Percentiles rank a stretch among this genome's conserved stretches.
phyloP scores from a whole-genome alignment of 2,797 vertebrate species.

The Lycodopsis pacificus region DNA sequence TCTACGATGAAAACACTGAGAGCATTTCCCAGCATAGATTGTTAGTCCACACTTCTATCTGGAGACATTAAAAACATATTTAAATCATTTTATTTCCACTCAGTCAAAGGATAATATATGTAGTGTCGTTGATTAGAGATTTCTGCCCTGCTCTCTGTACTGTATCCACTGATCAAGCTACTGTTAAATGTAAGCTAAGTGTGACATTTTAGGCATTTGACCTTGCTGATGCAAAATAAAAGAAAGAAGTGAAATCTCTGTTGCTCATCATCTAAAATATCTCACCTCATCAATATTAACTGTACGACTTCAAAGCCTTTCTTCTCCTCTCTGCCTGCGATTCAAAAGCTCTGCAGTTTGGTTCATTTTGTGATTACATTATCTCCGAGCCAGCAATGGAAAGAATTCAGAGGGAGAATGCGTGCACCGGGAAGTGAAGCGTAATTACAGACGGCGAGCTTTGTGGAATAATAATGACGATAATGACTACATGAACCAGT shows the following conservation, averaged over 20 bases:
- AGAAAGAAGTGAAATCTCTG: slow-evolving; percentile 66
- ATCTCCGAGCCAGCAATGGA: slow-evolving; percentile 44
- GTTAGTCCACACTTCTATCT: slow-evolving; percentile 26
- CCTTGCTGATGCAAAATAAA: slow-evolving; percentile 78
- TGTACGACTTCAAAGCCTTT: slow-evolving; percentile 68
- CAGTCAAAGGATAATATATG: slow-evolving; percentile 25
- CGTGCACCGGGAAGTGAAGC: slow-evolving; percentile 46
- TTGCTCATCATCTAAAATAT: slow-evolving; percentile 63
- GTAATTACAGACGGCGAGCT: slow-evolving; percentile 64
- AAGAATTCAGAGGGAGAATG: slow-evolving; percentile 55
- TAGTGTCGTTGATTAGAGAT: slow-evolving; percentile 36
- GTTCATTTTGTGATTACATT: slow-evolving; percentile 66
- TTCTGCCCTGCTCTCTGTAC: slow-evolving; percentile 41
- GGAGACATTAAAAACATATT: slow-evolving; percentile 11
- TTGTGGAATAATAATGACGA: slow-evolving; percentile 71
- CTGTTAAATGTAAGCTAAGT: slow-evolving; percentile 58
- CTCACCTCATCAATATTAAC: slow-evolving; percentile 74
- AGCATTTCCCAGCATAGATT: slow-evolving; percentile 37
- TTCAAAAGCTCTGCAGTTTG: slow-evolving; percentile 58
- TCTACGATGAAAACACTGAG: slow-evolving; percentile 11
- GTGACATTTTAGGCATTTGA: slow-evolving; percentile 60
- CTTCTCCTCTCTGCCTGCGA: slow-evolving; percentile 33
- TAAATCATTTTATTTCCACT: slow-evolving; percentile 25
- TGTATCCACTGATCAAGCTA: slow-evolving; percentile 46
- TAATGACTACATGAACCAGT: slow-evolving; percentile 64